Evolutionary conservation across 2,888 invertebrate genomes (phyloP), one percentile per base, ranked within the genome.

Genomic region (Caenorhabditis plicata): DNA sequence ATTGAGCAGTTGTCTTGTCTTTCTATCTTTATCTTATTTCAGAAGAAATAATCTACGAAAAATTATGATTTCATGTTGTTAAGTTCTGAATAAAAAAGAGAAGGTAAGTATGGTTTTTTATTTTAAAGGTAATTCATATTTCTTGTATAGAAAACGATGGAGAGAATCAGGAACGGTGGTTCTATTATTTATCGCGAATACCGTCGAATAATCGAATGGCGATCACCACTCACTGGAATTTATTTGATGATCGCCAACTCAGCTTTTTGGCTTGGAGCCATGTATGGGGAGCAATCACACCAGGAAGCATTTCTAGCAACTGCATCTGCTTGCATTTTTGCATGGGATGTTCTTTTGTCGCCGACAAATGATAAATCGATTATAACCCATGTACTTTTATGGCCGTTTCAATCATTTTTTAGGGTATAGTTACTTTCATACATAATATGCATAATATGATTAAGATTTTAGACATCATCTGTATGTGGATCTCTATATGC

Each of bases 231-330:
- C 17, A 73, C 77, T 11, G 71, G 71, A 17, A 65, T 70, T 9
- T 78, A 78, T 42, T 39, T 78, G 29, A 67, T 78, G 67, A 52
- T 55, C 23, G 68, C 75, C 4, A 78, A 78, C 46, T 69, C 68
- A 7, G 53, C 56, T 7, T 78, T 75, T 52, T 78, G 78, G 78
- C 39, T 58, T 19, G 48, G 67, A 11, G 68, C 55, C n/a, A 60
- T 73, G 20, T 73, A 73, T 40, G 61, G 56, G 35, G 70, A 71
- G n/a, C 46, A 47, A n/a, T 27, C 44, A 27, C 31, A 61, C 15
- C 73, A 73, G 50, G 49, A 57, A 45, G 60, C 62, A 4, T 23
- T 65, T 27, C 55, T 73, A 27, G 48, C 64, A 13, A 55, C 67
- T 2, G 41, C 68, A 15, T 65, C 71, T 7, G 71, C 63, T 8